Conservation (phyloP, 1,140 invertebrate species). For the Solen grandis region DNA sequence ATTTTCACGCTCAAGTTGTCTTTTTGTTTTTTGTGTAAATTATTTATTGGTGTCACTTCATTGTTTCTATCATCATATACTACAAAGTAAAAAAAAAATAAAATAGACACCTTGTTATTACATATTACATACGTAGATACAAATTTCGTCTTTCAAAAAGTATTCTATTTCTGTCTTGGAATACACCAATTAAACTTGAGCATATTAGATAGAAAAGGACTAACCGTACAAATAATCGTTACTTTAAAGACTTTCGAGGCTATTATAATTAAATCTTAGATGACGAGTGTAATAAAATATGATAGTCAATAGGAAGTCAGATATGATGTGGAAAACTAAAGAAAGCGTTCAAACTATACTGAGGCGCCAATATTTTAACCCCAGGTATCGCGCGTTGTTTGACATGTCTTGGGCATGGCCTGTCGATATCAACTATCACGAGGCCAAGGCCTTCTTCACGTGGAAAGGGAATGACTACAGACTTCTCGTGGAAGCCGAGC, state of each 20-base stretch:
- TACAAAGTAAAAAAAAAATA: too few species aligned
- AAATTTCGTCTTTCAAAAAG: too few species aligned
- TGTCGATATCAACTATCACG: slow-evolving; percentile 80
- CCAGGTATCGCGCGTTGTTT: slow-evolving; percentile 79
- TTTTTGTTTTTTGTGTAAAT: too few species aligned
- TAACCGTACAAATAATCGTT: neutral
- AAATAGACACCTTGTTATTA: too few species aligned
- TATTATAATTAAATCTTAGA: neutral
- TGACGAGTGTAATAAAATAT: neutral
- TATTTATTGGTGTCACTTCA: too few species aligned
- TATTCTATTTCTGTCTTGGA: too few species aligned
- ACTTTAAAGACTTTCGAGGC: neutral
- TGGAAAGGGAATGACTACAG: slow-evolving; percentile 78
- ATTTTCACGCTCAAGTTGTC: too few species aligned
- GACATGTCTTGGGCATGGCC: slow-evolving; percentile 80
- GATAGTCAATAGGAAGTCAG: neutral
- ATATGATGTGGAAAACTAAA: neutral
- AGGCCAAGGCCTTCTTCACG: slow-evolving; percentile 78
- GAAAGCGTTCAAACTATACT: neutral
- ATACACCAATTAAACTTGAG: too few species aligned
- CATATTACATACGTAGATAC: too few species aligned
- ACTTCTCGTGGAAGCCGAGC: slow-evolving; percentile 77
- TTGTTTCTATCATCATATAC: too few species aligned
- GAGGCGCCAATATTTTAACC: neutral
- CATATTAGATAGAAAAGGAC: too few species aligned